phyloP scores from a whole-genome alignment of 2,888 invertebrate genomes.

The Drosophila pseudotakahashii region DNA sequence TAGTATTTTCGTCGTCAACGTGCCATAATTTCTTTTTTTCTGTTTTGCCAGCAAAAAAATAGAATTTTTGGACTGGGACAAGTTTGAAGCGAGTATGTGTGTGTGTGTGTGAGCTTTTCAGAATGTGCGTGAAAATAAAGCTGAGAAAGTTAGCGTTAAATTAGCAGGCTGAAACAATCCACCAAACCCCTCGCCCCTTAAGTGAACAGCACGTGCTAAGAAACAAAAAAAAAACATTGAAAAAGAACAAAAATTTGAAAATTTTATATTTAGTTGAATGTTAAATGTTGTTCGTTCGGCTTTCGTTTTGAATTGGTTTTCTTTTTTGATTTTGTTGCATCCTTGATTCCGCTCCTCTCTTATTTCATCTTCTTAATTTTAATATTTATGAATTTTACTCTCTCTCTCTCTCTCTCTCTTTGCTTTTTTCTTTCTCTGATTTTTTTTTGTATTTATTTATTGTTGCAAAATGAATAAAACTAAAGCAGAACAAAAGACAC shows the following conservation, averaged over 20 bases:
- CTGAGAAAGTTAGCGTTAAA: conserved; percentile 63
- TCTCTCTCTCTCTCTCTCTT: not conserved
- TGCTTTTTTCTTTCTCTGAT: conserved; percentile 9
- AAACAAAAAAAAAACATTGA: conserved; percentile 6
- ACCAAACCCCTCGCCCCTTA: conserved; percentile 1
- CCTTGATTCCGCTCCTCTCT: conserved; percentile 13
- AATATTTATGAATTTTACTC: conserved; percentile 66
- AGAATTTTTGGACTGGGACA: conserved; percentile 43
- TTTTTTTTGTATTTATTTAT: conserved; percentile 7
- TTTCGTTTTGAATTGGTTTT: conserved; percentile 38
- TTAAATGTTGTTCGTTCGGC: conserved; percentile 42
- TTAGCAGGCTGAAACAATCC: conserved; percentile 57
- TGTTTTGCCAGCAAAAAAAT: conserved; percentile 27
- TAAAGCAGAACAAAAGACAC: conserved; percentile 40
- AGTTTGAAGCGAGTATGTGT: conserved; percentile 10
- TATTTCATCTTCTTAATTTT: conserved; percentile 22
- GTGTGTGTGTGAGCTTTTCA: conserved; percentile 28
- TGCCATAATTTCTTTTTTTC: conserved; percentile 47
- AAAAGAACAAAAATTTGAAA: conserved; percentile 24
- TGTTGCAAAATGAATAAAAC: conserved; percentile 61
- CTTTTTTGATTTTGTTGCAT: conserved; percentile 19
- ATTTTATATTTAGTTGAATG: conserved; percentile 55
- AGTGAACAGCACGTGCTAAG: conserved; percentile 40
- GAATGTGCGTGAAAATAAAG: conserved; percentile 52
- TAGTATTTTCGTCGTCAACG: conserved; percentile 46